Base-by-base conservation (phyloP, 2,113 vertebrate species). In the Microcebus lehilahytsara region DNA sequence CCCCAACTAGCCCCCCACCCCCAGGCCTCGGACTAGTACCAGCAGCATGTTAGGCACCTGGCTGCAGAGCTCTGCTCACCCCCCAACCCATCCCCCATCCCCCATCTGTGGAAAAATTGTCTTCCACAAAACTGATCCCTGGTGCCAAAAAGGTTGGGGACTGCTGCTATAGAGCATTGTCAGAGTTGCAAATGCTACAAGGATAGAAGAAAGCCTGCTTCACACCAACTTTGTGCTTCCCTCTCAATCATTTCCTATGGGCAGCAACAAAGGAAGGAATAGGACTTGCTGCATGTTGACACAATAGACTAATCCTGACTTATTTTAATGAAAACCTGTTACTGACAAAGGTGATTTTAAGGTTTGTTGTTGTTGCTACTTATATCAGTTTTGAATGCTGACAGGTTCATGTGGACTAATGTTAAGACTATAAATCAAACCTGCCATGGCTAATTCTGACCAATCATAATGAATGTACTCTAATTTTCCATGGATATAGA, bases 251-350 rank as follows among this genome's bases (percentile, higher is more conserved):
- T 11, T 77, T 90, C n/a, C 16, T 9, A 64, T 74, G 56, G 40
- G 77, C 62, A 91, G 25, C 49, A 81, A 30, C 23, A 58, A 83
- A 81, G 19, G 53, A 49, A 89, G 20, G 27, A 40, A 71, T 5
- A 37, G 22, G 40, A 88, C 14, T 49, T 34, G 16, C 0, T 88
- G 58, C 46, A 7, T 84, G 12, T 27, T 78, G 37, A 72, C 3
- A 23, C 71, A 93, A 30, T 91, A 42, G 93, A 96, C 23, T 86
- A 81, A 85, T 49, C 40, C 58, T 95, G 49, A 86, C n/a, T 93
- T 80, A 90, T 75, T 78, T 93, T 67, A 62, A 77, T 19, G 11
- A 88, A 88, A 91, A 67, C 13, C 1, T 79, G 14, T 40, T 79
- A 42, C 46, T 72, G 74, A 79, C 27, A 80, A 90, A 90, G 40